phyloP scores from a whole-genome alignment of 1,140 invertebrate genomes.

The Saccostrea echinata region DNA sequence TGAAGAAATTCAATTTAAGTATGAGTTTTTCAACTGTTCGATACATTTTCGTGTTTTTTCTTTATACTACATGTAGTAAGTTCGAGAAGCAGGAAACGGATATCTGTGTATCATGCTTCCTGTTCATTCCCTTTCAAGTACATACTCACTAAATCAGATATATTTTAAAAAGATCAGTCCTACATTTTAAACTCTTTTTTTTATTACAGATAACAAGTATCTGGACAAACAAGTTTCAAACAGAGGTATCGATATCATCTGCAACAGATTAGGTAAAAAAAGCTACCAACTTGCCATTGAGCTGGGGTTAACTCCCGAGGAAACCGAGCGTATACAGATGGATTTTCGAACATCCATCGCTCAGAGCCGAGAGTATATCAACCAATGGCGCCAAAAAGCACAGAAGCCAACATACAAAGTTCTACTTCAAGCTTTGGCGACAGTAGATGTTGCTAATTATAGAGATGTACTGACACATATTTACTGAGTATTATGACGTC shows the following conservation, averaged over 20 bases:
- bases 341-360: not conserved
- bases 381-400: not conserved
- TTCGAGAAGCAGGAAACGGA: no score
- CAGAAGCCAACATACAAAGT: not conserved
- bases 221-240: not conserved
- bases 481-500: not conserved
- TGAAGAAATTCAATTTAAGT: no score
- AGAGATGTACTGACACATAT: not conserved
- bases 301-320: slow-evolving; percentile 9
- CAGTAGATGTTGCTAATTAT: not conserved
- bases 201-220: not conserved
- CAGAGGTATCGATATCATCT: not conserved
- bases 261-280: slow-evolving; percentile 4
- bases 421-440: not conserved
- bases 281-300: slow-evolving; percentile 22
- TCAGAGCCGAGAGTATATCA: not conserved
- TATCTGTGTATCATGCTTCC: no score
- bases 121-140: no score
- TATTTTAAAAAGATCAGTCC: no score
- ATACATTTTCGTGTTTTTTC: no score
- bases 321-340: slow-evolving; percentile 11
- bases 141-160: no score
- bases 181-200: not conserved
- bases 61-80: no score
- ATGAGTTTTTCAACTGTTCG: no score